phyloP scores from a whole-genome alignment of 1,140 invertebrate genomes.

The Mizuhopecten yessoensis region DNA sequence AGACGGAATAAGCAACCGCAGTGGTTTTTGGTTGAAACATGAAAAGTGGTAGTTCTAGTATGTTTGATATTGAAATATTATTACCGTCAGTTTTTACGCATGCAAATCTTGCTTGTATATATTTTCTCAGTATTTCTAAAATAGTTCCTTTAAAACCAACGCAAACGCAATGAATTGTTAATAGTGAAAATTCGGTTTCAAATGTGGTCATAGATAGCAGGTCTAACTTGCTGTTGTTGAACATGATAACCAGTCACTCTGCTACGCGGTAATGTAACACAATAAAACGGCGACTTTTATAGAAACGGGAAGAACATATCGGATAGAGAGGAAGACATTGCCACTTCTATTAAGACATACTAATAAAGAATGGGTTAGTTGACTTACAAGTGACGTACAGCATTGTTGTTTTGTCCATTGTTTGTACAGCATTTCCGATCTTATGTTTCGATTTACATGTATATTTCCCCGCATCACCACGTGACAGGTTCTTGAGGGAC shows the following conservation, averaged over 20 bases:
- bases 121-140: too few species aligned
- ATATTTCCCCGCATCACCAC: background rate
- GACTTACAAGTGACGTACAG: background rate
- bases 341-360: too few species aligned
- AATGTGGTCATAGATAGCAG: background rate
- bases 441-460: background rate
- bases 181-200: too few species aligned
- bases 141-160: too few species aligned
- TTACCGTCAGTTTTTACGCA: too few species aligned
- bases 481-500: background rate
- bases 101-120: too few species aligned
- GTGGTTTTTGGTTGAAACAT: too few species aligned
- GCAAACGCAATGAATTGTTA: too few species aligned
- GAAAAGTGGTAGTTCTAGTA: too few species aligned
- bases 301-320: background rate
- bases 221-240: background rate
- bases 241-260: too few species aligned
- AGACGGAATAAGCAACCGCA: too few species aligned
- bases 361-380: background rate
- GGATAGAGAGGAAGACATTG: background rate
- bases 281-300: background rate
- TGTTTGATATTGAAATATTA: too few species aligned
- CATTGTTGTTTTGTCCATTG: background rate
- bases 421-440: background rate
- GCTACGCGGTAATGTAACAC: background rate